A percentile compares a stretch with the other conserved stretches of the same genome.
These are phyloP conservation scores for Pegea sp. DNA, from an alignment of 23 tunicate species.

Conservation along the genomic window DNA sequence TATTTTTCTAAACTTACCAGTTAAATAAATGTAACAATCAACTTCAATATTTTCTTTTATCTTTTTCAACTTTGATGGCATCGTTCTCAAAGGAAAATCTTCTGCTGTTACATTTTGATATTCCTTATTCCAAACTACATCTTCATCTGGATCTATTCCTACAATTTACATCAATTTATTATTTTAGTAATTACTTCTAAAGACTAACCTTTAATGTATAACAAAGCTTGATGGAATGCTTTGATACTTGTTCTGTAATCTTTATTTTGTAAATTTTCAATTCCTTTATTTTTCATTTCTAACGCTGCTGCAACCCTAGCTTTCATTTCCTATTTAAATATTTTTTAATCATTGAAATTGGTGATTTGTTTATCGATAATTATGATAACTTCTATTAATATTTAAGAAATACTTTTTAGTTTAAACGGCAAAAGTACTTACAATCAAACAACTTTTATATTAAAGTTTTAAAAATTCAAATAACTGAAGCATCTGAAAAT, in stretches of 20 bases:
- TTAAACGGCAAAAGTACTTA: no score
- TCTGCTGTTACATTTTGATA: constrained; percentile 53
- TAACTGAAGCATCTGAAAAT: no score
- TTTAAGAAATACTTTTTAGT: no score
- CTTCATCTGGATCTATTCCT: constrained; percentile 91
- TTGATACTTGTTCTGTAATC: constrained; percentile 45
- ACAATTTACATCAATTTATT: no score
- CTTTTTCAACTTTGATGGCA: constrained; percentile 68
- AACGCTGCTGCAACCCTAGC: constrained; percentile 32
- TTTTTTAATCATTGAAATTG: no score
- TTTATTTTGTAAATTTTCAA: constrained; percentile 41
- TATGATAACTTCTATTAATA: no score
- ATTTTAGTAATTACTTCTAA: no score
- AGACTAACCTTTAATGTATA: constrained; percentile 81
- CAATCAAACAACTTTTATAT: no score
- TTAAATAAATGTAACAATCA: constrained; percentile 40
- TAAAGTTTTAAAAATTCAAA: no score
- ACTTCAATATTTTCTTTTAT: constrained; percentile 70
- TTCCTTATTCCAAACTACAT: no score
- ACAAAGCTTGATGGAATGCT: constrained; percentile 42
- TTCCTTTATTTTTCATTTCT: constrained; percentile 52
- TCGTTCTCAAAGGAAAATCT: constrained; percentile 42
- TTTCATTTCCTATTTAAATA: constrained; percentile 81
- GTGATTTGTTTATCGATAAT: no score
- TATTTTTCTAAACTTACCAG: constrained; percentile 24